Evolutionary conservation across 1,140 invertebrate genomes (phyloP).

Genomic region (Homarus americanus): DNA sequence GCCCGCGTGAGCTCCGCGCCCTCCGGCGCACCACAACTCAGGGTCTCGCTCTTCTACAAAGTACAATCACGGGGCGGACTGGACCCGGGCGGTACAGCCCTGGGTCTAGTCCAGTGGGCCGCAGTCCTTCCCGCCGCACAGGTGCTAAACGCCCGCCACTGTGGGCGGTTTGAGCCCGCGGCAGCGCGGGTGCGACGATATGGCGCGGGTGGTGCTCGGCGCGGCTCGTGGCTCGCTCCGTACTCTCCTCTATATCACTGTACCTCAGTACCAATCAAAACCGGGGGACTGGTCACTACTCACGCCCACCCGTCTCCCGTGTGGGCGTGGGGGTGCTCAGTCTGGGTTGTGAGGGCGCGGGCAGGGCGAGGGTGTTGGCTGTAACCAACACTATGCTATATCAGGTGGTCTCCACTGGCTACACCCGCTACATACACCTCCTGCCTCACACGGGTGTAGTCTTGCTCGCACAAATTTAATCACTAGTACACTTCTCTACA

Average conservation of each 20-base stretch:
- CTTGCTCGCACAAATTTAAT: not conserved
- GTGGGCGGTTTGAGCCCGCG: not conserved
- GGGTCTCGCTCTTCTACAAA: constrained; percentile 62
- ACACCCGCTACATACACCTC: not conserved
- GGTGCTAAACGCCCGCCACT: constrained; percentile 51
- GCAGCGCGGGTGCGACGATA: constrained; percentile 38
- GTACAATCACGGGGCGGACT: constrained; percentile 61
- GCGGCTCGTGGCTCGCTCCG: constrained; percentile 34
- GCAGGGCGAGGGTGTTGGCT: constrained; percentile 58
- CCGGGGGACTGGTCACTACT: constrained; percentile 20
- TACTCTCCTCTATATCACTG: constrained; percentile 57
- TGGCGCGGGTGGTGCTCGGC: constrained; percentile 27
- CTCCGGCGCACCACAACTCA: constrained; percentile 52
- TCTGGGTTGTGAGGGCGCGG: constrained; percentile 50
- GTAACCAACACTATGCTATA: constrained; percentile 56
- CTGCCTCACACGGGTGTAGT: not conserved
- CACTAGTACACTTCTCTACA: too few relatives aligned
- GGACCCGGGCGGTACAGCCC: constrained; percentile 7
- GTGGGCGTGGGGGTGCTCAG: constrained; percentile 22
- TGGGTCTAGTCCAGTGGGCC: constrained; percentile 26
- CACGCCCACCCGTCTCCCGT: not conserved
- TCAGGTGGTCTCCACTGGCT: constrained; percentile 40
- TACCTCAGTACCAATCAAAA: constrained; percentile 69
- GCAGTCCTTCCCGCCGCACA: constrained; percentile 27
- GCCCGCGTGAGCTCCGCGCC: constrained; percentile 83